Evolutionary conservation across 2,888 invertebrate species (phyloP), one percentile per base, ranked within the genome.

Genomic region (Cataglyphis livida): DNA sequence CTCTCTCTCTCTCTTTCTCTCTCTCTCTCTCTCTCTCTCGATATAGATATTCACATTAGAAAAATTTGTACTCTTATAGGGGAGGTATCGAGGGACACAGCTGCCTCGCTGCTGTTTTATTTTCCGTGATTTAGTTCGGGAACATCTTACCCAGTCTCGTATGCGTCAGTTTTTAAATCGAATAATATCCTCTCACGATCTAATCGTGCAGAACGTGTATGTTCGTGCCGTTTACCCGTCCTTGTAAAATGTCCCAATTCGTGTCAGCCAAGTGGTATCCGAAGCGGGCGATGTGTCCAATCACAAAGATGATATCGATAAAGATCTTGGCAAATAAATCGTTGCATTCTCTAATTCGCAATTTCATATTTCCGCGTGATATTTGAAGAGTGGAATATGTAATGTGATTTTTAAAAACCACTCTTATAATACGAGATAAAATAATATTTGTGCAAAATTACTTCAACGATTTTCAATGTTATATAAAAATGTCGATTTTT

Each of bases 61-160:
- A 92, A 93, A 93, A 94, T 94, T 94, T 94, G 94, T 94, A 94
- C 94, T 94, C 92, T 94, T 92, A 93, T 93, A 88, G 91, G 94
- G 93, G 94, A 93, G 94, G 93, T 93, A 93, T 92, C 92, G 91
- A 93, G 92, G 91, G 92, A 92, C 93, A 91, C 91, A 87, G 91
- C 91, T 92, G 90, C 91, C 89, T 89, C 85, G 87, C 85, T 89
- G 85, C 82, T 70, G 85, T 76, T 82, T 81, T 71, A 64, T 84
- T 87, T 79, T 79, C 82, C 84, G 62, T 85, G 76, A 82, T 84
- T 83, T 82, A 54, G 83, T 85, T 85, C 28, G 84, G 85, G 87
- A 90, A 90, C 89, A 90, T 90, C 84, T 90, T 89, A 90, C 89
- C 87, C 85, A 82, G 66, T 68, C 82, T 61, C 73, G 44, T 59